A percentile compares a stretch with the other conserved stretches of the same genome.
Evolutionary conservation across 2,113 vertebrate species (phyloP).

Genomic region (Catharus fuscescens): DNA sequence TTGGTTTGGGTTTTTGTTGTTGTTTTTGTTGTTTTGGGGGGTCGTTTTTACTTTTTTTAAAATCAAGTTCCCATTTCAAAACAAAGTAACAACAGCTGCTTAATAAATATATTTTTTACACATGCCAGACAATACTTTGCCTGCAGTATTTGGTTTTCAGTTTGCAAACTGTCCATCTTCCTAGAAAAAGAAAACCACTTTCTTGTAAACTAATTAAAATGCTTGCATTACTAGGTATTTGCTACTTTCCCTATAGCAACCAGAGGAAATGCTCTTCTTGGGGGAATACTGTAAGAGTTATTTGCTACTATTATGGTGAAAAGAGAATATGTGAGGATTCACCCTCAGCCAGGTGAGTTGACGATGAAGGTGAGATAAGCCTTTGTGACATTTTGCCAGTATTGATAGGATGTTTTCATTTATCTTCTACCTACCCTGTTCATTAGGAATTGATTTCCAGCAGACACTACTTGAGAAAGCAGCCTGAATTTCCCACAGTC

Average conservation of each 20-base stretch:
- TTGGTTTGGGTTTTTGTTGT: rapidly evolving
- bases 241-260: not conserved
- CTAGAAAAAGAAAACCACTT: not conserved
- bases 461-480: not conserved
- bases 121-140: not conserved
- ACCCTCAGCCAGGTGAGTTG: not conserved
- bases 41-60: not conserved
- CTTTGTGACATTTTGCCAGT: not conserved
- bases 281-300: not conserved
- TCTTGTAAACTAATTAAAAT: not conserved
- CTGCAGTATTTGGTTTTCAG: not conserved
- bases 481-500: not conserved
- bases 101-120: not conserved
- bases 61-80: not conserved
- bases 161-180: not conserved
- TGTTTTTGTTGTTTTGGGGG: not conserved
- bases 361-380: not conserved
- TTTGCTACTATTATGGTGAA: not conserved
- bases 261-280: not conserved
- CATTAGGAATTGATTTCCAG: conserved; percentile 20
- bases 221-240: not conserved
- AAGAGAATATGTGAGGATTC: not conserved
- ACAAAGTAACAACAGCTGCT: not conserved
- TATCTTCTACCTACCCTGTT: not conserved
- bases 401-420: conserved; percentile 4